These are phyloP conservation scores for Meloidogyne exigua DNA, from an alignment of 1,140 invertebrate species.

Conservation along the genomic window DNA sequence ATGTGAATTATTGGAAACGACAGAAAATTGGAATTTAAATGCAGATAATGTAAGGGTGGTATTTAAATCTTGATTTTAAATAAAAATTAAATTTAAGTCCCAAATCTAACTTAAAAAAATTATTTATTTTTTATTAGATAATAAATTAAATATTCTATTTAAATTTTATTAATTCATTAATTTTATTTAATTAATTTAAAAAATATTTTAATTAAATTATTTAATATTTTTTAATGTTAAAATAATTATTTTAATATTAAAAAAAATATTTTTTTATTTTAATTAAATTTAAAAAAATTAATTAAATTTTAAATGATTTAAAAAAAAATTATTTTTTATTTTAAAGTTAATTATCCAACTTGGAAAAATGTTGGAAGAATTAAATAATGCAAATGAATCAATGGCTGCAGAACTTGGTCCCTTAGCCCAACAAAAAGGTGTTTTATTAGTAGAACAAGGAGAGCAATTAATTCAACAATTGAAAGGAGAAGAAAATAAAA, in stretches of 20 bases:
- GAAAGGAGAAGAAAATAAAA: background rate
- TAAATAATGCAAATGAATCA: conserved; percentile 50
- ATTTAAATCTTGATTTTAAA: too few species aligned
- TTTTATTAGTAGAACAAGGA: conserved; percentile 55
- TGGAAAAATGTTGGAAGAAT: conserved; percentile 48
- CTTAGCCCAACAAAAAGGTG: conserved; percentile 50
- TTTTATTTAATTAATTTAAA: background rate
- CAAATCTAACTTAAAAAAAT: too few species aligned
- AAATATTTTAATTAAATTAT: background rate
- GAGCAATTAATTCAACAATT: conserved; percentile 28
- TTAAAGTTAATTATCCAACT: conserved; percentile 59
- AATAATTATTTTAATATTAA: too few species aligned
- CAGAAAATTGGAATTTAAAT: background rate
- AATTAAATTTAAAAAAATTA: background rate
- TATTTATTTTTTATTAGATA: too few species aligned
- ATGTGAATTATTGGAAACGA: background rate
- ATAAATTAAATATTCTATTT: too few species aligned
- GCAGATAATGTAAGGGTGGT: background rate
- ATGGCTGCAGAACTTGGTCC: conserved; percentile 60
- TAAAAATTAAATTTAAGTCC: too few species aligned
- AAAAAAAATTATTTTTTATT: conserved; percentile 13
- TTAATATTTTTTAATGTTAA: background rate
- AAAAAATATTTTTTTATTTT: background rate
- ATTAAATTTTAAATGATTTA: too few species aligned
- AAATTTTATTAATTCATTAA: too few species aligned